Base-by-base conservation (phyloP, 2,888 invertebrate species). In the Silvanus unidentatus region DNA sequence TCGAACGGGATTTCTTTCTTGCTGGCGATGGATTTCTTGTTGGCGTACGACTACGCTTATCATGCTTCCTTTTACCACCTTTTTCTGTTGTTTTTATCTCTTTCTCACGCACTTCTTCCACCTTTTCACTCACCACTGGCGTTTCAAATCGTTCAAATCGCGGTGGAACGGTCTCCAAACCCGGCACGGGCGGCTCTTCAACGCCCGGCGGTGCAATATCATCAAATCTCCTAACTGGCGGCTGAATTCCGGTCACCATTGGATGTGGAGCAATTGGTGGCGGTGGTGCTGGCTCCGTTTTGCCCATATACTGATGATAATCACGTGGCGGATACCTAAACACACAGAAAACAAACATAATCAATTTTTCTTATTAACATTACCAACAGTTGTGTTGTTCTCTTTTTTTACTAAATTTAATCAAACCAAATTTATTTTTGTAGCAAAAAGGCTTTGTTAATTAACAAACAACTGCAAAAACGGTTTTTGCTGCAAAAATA, bases 161-260 rank as follows among this genome's bases (percentile, higher is more conserved):
- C 11, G 52, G 55, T 1, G 59, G 75, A 1, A 77, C 74, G 15
- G 75, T 75, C 60, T 81, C 81, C 60, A 78, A 77, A 15, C 81
- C 81, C 30, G 80, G 80, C 13, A 78, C 76, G 1, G 80, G 76
- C 4, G 81, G 80, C 59, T 81, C 80, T 46, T 77, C 77, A 1
- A 81, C 80, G 10, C 80, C 80, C 6, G 80, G 80, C 11, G 80
- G 80, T 45, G 76, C 74, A 35, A 79, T 77, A 55, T 80, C 80
- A 57, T 78, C 79, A 42, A 75, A 66, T 38, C 63, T 59, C 16
- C 65, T 57, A 9, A 61, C 58, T 2, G 65, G 60, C 15, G 55
- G 51, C 0, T 60, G 50, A 38, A 60, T 59, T 12, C 62, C 50
- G 30, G 47, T 54, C 32, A 58, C 63, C 14, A 61, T 54, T 5